These are phyloP conservation scores for Gallirallus australis DNA, from an alignment of 2,797 vertebrate species.

Conservation along the genomic window DNA sequence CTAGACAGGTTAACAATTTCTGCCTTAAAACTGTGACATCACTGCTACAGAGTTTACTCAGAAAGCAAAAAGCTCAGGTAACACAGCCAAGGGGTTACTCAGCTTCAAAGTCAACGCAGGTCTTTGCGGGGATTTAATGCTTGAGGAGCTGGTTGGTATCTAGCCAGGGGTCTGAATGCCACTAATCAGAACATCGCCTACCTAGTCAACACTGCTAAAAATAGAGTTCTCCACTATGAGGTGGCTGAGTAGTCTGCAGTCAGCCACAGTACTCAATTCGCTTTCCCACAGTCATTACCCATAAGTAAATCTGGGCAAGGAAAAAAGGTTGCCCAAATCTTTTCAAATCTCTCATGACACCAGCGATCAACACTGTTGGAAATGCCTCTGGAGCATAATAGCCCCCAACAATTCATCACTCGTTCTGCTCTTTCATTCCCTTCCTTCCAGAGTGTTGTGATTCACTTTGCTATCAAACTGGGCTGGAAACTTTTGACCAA, in stretches of 20 bases:
- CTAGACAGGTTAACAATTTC: neutral
- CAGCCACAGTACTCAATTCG: neutral
- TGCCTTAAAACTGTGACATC: neutral
- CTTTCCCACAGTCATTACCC: neutral
- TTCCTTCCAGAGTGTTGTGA: neutral
- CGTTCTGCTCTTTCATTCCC: neutral
- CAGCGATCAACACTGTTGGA: neutral
- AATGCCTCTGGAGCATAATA: neutral
- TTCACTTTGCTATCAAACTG: neutral
- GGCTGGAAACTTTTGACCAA: neutral
- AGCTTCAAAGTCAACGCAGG: neutral
- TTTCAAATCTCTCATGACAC: neutral
- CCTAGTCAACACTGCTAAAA: neutral
- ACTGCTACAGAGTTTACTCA: neutral
- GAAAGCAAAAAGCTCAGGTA: neutral
- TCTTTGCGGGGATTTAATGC: neutral
- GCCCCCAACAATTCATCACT: neutral
- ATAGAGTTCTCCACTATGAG: neutral
- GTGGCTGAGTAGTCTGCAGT: neutral
- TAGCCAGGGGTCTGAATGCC: neutral
- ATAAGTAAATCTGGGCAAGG: neutral
- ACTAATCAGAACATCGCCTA: neutral
- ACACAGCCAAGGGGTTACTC: neutral
- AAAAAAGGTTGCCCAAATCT: accelerated
- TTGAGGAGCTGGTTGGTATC: neutral